phyloP scores from a whole-genome alignment of 2,888 invertebrate genomes.

The Hipparchia semele region DNA sequence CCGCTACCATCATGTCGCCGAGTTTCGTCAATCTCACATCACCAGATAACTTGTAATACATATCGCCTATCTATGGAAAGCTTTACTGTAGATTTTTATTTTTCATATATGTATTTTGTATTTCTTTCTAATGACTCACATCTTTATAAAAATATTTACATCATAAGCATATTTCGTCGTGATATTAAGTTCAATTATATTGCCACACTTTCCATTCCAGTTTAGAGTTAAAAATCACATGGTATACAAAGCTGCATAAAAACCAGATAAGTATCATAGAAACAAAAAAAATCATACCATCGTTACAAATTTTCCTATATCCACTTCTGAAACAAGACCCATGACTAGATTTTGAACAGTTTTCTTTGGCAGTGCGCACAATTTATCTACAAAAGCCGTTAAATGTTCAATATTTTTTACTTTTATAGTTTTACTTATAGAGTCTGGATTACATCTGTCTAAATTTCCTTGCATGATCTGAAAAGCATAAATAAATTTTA shows the following conservation, averaged over 20 bases:
- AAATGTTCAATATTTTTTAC: slow-evolving; percentile 51
- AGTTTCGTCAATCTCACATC: slow-evolving; percentile 70
- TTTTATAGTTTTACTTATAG: slow-evolving; percentile 47
- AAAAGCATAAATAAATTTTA: slow-evolving; percentile 40
- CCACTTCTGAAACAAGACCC: slow-evolving; percentile 71
- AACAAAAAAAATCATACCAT: slow-evolving; percentile 63
- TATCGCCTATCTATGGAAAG: slow-evolving; percentile 64
- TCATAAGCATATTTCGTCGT: neutral
- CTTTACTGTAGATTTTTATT: slow-evolving; percentile 25
- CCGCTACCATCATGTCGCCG: slow-evolving; percentile 68
- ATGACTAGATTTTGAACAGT: slow-evolving; percentile 70
- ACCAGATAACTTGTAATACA: slow-evolving; percentile 76
- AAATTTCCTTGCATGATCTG: slow-evolving; percentile 64
- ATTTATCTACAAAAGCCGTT: slow-evolving; percentile 57
- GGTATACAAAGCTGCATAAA: no score
- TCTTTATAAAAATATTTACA: neutral
- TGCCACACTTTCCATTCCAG: no score
- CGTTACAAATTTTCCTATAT: slow-evolving; percentile 77
- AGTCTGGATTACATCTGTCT: slow-evolving; percentile 56
- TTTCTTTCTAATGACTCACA: neutral
- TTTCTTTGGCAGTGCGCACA: slow-evolving; percentile 68
- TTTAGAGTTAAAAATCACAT: no score
- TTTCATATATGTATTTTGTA: neutral
- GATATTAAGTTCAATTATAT: no score
- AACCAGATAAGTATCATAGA: no score